phyloP scores from a whole-genome alignment of 2,797 vertebrate genomes.

The Gorsachius magnificus region DNA sequence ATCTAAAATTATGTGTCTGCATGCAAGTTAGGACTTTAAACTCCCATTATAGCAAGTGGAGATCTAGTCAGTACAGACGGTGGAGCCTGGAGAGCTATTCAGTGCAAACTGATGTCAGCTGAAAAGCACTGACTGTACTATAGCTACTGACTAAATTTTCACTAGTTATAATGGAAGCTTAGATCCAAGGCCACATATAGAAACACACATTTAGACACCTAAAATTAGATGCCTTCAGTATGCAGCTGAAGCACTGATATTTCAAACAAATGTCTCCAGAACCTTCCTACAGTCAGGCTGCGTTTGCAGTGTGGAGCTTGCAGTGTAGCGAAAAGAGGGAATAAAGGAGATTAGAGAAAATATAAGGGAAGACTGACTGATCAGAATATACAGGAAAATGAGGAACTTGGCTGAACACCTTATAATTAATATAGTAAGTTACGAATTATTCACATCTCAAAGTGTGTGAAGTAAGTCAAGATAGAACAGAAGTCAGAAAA shows the following conservation, averaged over 20 bases:
- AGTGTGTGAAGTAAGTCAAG: neutral
- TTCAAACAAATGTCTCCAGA: slow-evolving; percentile 35
- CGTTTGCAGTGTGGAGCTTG: neutral
- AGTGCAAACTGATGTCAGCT: slow-evolving; percentile 48
- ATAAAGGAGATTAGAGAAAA: neutral
- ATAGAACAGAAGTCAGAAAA: neutral
- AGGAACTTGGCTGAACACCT: neutral
- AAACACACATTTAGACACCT: slow-evolving; percentile 45
- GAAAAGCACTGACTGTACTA: slow-evolving; percentile 18
- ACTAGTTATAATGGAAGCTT: slow-evolving; percentile 37
- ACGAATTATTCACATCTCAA: neutral
- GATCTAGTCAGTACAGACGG: neutral
- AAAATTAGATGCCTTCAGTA: slow-evolving; percentile 58
- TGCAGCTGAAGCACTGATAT: slow-evolving; percentile 38
- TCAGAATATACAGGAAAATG: neutral
- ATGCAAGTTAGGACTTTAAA: neutral
- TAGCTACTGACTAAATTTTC: slow-evolving; percentile 45
- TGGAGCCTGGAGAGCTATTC: slow-evolving; percentile 36
- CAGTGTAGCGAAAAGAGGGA: neutral
- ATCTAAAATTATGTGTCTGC: slow-evolving; percentile 29
- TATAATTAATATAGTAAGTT: neutral
- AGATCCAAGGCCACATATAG: slow-evolving; percentile 53
- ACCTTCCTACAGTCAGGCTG: neutral
- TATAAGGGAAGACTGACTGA: neutral
- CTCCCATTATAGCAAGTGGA: slow-evolving; percentile 6